Evolutionary conservation across 2,797 vertebrate genomes (phyloP), one percentile per base, ranked within the genome.

Genomic region (Rhinichthys osculus): DNA sequence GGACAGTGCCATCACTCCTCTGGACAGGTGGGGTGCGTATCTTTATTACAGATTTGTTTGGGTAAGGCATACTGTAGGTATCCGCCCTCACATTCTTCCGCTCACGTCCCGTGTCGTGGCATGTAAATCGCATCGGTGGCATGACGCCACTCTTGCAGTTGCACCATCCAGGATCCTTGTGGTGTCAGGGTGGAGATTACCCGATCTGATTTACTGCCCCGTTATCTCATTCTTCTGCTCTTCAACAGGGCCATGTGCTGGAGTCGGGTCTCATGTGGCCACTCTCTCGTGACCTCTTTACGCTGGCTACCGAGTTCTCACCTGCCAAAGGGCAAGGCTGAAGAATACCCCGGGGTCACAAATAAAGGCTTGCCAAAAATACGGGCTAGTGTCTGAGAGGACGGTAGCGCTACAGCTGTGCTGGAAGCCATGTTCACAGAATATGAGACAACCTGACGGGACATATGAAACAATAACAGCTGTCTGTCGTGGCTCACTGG

Each of bases 391-490:
- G 64, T 33, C 64, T 66, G 17, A 84, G 77, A 73, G 69, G 79
- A 57, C 23, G 6, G 35, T 73, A 30, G 78, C 16, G 30, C 69
- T 67, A 54, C 79, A 80, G 82, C 82, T 73, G 82, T 40, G 21
- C 23, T 16, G 54, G 30, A 35, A 47, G 92, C 92, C 92, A 62
- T 57, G 50, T 92, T 91, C 89, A 90, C 90, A 91, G 91, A 91
- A 90, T 90, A 93, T 90, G 90, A 92, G 90, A 91, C 44, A 87
- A 78, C 89, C 91, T 84, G 91, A 73, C 90, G 91, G 84, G 91
- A 92, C 90, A 86, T 33, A 82, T 91, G 86, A 89, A 93, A 92
- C 90, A 89, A 92, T 91, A 92, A 92, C 93, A 94, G 93, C 92
- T 92, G 92, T 50, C 44, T 69, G 71, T 42, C 3, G 23, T 8